phyloP scores from a whole-genome alignment of 1,140 invertebrate genomes.

The Tetramorium parvispinum region DNA sequence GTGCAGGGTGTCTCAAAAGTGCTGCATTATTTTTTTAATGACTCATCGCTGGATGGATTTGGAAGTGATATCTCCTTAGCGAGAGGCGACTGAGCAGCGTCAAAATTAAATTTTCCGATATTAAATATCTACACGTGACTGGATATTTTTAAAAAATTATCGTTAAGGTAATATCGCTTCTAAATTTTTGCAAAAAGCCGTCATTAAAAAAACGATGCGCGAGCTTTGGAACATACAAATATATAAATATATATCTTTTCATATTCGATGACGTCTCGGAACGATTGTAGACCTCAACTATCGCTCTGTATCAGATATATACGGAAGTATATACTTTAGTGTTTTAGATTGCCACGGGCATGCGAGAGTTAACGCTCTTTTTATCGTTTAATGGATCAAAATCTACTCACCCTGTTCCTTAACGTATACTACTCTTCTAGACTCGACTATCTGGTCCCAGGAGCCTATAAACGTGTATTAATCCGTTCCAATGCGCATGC shows the following conservation, averaged over 20 bases:
- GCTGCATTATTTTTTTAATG: constrained; percentile 55
- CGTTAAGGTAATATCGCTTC: constrained; percentile 21
- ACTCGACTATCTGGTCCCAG: constrained; percentile 72
- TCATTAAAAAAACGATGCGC: constrained; percentile 47
- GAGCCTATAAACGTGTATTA: constrained; percentile 81
- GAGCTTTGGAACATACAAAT: constrained; percentile 47
- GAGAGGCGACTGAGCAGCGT: background rate
- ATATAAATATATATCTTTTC: constrained; percentile 57
- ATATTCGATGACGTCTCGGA: constrained; percentile 53
- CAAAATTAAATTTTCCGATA: constrained; percentile 19
- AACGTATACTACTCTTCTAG: constrained; percentile 65
- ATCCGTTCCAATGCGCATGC: constrained; percentile 84
- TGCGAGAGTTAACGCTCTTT: constrained; percentile 44
- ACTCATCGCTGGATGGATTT: background rate
- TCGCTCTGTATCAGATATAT: constrained; percentile 50
- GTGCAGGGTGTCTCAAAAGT: constrained; percentile 45
- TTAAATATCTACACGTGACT: background rate
- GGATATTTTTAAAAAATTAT: constrained; percentile 13
- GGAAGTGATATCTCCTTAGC: background rate
- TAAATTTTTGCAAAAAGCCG: background rate
- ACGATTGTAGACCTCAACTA: constrained; percentile 41
- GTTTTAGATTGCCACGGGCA: constrained; percentile 40
- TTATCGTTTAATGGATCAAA: constrained; percentile 54
- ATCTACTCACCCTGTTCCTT: constrained; percentile 48
- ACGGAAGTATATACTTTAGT: constrained; percentile 56